These are phyloP conservation scores for Philereme transversata DNA, from an alignment of 2,888 invertebrate genomes.

Conservation along the genomic window DNA sequence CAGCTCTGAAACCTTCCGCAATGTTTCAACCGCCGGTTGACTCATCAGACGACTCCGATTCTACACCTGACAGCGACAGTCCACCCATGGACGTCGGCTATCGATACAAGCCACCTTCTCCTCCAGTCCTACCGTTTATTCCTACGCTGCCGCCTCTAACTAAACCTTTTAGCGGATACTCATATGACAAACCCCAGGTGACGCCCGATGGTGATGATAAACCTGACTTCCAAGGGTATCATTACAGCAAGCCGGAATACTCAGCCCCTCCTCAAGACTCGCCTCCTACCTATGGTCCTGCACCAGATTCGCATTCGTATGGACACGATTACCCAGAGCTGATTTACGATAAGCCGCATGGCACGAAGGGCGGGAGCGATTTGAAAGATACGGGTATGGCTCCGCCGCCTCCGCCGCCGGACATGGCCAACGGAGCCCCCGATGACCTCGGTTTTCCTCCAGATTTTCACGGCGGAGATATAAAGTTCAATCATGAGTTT, in stretches of 20 bases:
- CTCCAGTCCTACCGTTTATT: conserved; percentile 49
- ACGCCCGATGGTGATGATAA: conserved; percentile 50
- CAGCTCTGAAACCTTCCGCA: conserved; percentile 40
- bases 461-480: conserved; percentile 73
- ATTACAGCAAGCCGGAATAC: conserved; percentile 41
- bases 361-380: conserved; percentile 50
- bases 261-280: conserved; percentile 15
- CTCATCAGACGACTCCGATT: conserved; percentile 45
- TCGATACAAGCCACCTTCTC: conserved; percentile 62
- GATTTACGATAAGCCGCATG: conserved; percentile 63
- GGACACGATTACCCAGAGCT: conserved; percentile 67
- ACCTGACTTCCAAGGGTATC: conserved; percentile 54
- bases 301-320: conserved; percentile 35
- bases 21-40: conserved; percentile 52
- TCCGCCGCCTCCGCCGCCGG: conserved; percentile 59
- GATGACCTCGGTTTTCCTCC: conserved; percentile 74
- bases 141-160: conserved; percentile 60
- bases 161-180: conserved; percentile 65
- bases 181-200: conserved; percentile 67
- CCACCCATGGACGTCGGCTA: conserved; percentile 60
- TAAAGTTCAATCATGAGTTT: conserved; percentile 72
- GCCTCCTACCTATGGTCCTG: conserved; percentile 14
- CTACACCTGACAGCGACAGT: conserved; percentile 48
- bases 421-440: conserved; percentile 49
- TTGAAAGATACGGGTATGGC: conserved; percentile 65